These are phyloP conservation scores for Macrochelys suwanniensis DNA, from an alignment of 2,797 vertebrate genomes.

Conservation along the genomic window DNA sequence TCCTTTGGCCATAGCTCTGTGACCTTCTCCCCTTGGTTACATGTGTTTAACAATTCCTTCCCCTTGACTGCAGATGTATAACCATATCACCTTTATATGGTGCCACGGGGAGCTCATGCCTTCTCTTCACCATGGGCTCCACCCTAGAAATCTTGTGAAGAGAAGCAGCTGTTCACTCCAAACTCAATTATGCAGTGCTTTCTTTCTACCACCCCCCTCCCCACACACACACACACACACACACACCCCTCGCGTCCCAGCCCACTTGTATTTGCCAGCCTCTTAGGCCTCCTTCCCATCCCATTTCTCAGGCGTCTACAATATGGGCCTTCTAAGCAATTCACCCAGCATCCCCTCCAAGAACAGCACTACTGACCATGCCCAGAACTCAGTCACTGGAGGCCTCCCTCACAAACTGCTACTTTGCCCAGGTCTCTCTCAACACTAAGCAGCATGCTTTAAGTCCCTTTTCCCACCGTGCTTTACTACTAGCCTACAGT, in stretches of 20 bases:
- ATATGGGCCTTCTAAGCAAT: not conserved
- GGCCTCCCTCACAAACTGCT: not conserved
- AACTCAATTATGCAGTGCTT: not conserved
- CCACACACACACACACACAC: too few relatives aligned
- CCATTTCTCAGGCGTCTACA: not conserved
- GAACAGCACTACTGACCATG: not conserved
- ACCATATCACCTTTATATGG: not conserved
- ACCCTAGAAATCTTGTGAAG: not conserved
- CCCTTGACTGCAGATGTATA: not conserved
- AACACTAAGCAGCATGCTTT: not conserved
- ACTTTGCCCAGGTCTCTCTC: not conserved
- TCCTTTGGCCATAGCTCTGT: not conserved
- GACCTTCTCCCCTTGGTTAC: accelerated
- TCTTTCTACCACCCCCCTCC: not conserved
- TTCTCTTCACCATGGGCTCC: not conserved
- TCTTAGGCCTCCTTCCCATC: not conserved
- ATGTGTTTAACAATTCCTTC: not conserved
- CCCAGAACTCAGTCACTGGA: not conserved
- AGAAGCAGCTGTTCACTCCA: not conserved
- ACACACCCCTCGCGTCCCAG: not conserved
- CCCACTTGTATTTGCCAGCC: not conserved
- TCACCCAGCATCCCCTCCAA: not conserved
- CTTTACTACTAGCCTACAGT: not conserved
- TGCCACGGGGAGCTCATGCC: not conserved
- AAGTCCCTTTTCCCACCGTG: not conserved